phyloP scores from a whole-genome alignment of 2,888 invertebrate genomes.

The Morpho helenor region DNA sequence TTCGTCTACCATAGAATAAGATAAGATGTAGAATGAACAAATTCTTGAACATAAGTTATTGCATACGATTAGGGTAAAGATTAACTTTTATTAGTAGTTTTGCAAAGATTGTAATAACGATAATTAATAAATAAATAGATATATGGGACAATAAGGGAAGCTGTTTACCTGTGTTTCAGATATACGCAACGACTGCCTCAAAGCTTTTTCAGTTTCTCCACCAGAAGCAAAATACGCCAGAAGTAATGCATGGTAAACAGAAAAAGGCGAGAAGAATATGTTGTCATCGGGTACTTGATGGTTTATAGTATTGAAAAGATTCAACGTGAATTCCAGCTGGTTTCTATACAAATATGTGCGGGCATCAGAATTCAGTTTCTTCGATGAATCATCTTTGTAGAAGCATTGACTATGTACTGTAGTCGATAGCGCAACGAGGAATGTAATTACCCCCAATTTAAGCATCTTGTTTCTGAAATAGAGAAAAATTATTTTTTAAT shows the following conservation, averaged over 20 bases:
- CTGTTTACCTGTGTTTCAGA: constrained; percentile 71
- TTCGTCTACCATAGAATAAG: no score
- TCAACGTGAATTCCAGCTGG: constrained; percentile 84
- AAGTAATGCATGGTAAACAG: constrained; percentile 88
- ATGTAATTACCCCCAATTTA: constrained; percentile 40
- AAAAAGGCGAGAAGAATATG: constrained; percentile 93
- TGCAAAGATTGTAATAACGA: no score
- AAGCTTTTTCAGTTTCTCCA: constrained; percentile 82
- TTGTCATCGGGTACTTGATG: constrained; percentile 84
- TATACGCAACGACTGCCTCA: constrained; percentile 82
- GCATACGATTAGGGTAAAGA: no score
- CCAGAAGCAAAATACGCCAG: constrained; percentile 89
- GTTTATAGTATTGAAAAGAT: constrained; percentile 83
- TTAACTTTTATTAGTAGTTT: no score
- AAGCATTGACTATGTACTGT: constrained; percentile 63
- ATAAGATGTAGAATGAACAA: no score
- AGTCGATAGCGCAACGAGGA: constrained; percentile 39
- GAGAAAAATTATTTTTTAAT: constrained; percentile 2
- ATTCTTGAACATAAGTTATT: no score
- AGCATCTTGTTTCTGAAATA: constrained; percentile 53
- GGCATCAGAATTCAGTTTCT: constrained; percentile 64
- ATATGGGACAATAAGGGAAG: no score
- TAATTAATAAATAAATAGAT: no score
- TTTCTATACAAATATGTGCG: constrained; percentile 56
- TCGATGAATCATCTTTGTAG: constrained; percentile 61